Conservation (phyloP, 2,113 vertebrate species). For the Scomber scombrus region DNA sequence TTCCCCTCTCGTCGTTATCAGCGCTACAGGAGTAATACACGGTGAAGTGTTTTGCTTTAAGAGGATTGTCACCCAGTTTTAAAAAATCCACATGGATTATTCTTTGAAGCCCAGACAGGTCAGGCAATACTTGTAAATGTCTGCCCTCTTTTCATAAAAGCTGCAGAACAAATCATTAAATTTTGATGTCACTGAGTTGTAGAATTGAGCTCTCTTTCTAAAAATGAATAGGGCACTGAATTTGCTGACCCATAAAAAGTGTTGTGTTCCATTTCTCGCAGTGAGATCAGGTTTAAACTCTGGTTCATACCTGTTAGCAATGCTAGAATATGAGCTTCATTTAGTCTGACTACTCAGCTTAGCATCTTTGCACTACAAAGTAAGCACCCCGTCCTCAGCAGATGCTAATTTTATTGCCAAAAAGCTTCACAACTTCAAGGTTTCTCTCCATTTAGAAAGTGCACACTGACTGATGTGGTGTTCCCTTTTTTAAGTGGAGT, state of each 20-base stretch:
- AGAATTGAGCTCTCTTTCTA: neutral
- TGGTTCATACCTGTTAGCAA: neutral
- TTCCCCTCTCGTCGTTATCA: neutral
- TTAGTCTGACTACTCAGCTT: slow-evolving; percentile 24
- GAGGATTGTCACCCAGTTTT: slow-evolving; percentile 16
- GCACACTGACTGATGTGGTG: neutral
- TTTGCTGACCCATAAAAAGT: neutral
- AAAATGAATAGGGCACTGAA: neutral
- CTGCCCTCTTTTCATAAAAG: neutral
- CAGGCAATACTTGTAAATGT: slow-evolving; percentile 3
- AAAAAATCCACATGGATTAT: neutral
- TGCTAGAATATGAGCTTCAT: slow-evolving; percentile 1
- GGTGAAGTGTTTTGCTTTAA: neutral
- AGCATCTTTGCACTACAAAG: slow-evolving; percentile 7
- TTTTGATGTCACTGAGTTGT: neutral
- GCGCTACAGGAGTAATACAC: neutral
- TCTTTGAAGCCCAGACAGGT: slow-evolving; percentile 2
- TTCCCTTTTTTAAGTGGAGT: neutral
- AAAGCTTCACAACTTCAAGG: neutral
- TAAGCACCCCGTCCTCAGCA: neutral
- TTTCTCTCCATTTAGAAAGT: neutral
- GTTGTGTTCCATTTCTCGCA: neutral
- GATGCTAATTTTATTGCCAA: slow-evolving; percentile 1
- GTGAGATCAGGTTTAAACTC: neutral
- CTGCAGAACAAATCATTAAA: neutral